A percentile compares a stretch with the other conserved stretches of the same genome.
Conservation (phyloP, 2,113 vertebrate genomes). For the Eulemur rufifrons region DNA sequence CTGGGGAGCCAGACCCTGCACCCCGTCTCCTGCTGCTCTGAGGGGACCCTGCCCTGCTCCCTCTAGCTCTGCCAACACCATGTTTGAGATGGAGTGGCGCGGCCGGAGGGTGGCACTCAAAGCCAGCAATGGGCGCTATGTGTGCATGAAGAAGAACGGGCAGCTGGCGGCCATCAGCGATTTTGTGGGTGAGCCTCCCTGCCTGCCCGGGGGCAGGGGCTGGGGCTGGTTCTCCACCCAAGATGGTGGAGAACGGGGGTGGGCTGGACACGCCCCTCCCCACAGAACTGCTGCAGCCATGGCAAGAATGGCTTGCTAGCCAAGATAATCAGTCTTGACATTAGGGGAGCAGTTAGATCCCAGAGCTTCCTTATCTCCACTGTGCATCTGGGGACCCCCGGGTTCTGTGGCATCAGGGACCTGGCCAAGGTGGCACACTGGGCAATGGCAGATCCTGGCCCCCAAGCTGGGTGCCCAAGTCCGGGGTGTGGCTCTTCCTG, state of each 20-base stretch:
- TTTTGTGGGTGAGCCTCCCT: slow-evolving; percentile 87
- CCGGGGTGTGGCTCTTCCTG: not conserved
- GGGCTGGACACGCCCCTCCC: not conserved
- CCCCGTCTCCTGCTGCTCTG: not conserved
- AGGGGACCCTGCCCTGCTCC: not conserved
- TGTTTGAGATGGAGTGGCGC: slow-evolving; percentile 97
- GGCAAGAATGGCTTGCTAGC: not conserved
- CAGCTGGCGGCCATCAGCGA: slow-evolving; percentile 95
- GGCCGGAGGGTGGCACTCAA: slow-evolving; percentile 92
- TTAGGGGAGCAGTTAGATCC: not conserved
- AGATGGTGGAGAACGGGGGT: too few species aligned
- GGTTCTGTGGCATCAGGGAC: fast-evolving
- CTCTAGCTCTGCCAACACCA: slow-evolving; percentile 89
- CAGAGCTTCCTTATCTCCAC: fast-evolving
- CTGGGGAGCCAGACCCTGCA: not conserved
- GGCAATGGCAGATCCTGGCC: not conserved
- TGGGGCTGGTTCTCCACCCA: not conserved
- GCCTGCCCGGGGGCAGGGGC: too few species aligned
- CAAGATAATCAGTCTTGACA: fast-evolving
- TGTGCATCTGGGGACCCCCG: fast-evolving
- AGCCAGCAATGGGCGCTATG: slow-evolving; percentile 95
- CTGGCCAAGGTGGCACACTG: fast-evolving
- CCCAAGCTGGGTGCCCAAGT: fast-evolving
- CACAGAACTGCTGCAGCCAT: fast-evolving
- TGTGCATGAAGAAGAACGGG: slow-evolving; percentile 97